A percentile compares a stretch with the other conserved stretches of the same genome.
These are phyloP conservation scores for Porites divaricata DNA, from an alignment of 92 coral and sea anemone genomes.

Conservation along the genomic window DNA sequence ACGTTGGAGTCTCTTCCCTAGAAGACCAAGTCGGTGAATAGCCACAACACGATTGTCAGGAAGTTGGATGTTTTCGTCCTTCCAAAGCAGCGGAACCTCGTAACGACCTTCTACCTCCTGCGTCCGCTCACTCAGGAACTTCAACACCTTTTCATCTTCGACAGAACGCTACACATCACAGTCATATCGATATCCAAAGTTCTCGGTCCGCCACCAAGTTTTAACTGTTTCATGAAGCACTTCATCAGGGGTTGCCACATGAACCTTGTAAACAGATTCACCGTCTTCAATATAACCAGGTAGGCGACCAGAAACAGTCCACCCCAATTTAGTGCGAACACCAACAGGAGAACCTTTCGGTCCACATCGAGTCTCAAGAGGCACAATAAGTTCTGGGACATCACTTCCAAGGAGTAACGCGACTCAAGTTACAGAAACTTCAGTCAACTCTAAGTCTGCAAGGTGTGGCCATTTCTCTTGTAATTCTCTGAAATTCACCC, in stretches of 20 bases:
- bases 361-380: slow-evolving; percentile 35
- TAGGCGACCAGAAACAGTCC: slow-evolving; percentile 53
- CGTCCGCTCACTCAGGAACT: slow-evolving; percentile 9
- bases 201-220: slow-evolving; percentile 55
- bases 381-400: slow-evolving; percentile 50
- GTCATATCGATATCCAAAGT: slow-evolving; percentile 7
- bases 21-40: slow-evolving; percentile 26
- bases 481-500: slow-evolving; percentile 36
- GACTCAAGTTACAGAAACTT: slow-evolving; percentile 43
- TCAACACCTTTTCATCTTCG: too few species aligned
- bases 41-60: slow-evolving; percentile 38
- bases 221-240: slow-evolving; percentile 38
- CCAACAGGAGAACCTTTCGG: slow-evolving; percentile 60
- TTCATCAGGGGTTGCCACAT: slow-evolving; percentile 38
- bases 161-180: too few species aligned
- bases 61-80: slow-evolving; percentile 16
- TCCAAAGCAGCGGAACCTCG: slow-evolving; percentile 56
- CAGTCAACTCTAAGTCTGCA: slow-evolving; percentile 48
- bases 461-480: slow-evolving; percentile 55
- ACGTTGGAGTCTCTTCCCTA: slow-evolving; percentile 37
- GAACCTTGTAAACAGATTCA: too few species aligned
- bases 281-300: slow-evolving; percentile 25
- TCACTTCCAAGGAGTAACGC: slow-evolving; percentile 56
- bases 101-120: slow-evolving; percentile 46
- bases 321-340: slow-evolving; percentile 47